Evolutionary conservation across 2,888 invertebrate genomes (phyloP).

Genomic region (Apeira syringaria): DNA sequence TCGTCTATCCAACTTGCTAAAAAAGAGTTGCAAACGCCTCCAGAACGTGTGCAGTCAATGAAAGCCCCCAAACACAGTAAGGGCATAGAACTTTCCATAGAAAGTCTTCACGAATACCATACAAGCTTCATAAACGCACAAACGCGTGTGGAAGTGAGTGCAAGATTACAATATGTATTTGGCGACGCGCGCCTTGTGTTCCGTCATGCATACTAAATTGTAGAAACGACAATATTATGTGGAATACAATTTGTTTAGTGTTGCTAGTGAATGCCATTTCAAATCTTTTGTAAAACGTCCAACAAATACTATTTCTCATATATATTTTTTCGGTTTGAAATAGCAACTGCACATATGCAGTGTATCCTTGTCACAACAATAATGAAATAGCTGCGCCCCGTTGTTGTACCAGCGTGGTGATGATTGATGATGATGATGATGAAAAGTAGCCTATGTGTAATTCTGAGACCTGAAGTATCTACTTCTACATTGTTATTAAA

Average conservation of each 20-base stretch:
- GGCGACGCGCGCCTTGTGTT: conserved; percentile 39
- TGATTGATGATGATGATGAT: no score
- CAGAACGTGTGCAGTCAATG: conserved; percentile 12
- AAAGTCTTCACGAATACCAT: conserved; percentile 21
- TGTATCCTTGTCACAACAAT: no score
- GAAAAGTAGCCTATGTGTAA: no score
- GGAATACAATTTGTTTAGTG: conserved; percentile 9
- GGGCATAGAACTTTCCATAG: conserved; percentile 40
- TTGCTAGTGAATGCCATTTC: conserved; percentile 8
- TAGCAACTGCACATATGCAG: no score
- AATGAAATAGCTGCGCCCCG: no score
- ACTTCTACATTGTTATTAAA: no score
- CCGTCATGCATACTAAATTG: conserved; percentile 58
- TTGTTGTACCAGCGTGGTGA: no score
- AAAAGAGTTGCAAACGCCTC: no score
- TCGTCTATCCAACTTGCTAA: no score
- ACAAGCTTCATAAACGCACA: conserved; percentile 34
- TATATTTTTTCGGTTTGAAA: no score
- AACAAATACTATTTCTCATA: not conserved
- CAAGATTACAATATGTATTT: conserved; percentile 55
- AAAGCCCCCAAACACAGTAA: conserved; percentile 18
- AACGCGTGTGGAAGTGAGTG: conserved; percentile 11
- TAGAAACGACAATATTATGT: conserved; percentile 33
- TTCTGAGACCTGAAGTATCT: no score
- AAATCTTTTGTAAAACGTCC: no score